A percentile compares a stretch with the other conserved stretches of the same genome.
These are phyloP conservation scores for Glossosoma conforme DNA, from an alignment of 1,140 invertebrate species.

Conservation along the genomic window DNA sequence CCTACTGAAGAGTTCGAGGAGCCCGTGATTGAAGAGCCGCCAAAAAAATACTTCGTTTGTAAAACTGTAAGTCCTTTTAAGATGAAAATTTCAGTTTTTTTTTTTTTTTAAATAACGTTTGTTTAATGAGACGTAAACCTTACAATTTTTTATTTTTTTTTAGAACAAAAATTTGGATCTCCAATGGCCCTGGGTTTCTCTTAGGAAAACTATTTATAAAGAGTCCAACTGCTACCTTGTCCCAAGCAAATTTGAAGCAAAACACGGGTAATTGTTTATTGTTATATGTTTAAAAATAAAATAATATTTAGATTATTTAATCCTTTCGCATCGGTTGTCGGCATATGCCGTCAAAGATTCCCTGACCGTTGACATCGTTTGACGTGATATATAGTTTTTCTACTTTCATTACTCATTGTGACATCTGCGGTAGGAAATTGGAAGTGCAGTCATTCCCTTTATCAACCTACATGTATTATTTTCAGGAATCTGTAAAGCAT, in stretches of 20 bases:
- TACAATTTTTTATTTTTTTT: slow-evolving; percentile 1
- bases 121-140: neutral
- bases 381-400: no score
- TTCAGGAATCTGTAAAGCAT: no score
- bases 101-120: slow-evolving; percentile 4
- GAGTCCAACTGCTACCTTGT: slow-evolving; percentile 41
- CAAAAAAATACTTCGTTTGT: slow-evolving; percentile 9
- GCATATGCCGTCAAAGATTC: no score
- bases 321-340: no score
- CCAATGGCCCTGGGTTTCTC: slow-evolving; percentile 40
- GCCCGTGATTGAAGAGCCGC: neutral
- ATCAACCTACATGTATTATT: no score
- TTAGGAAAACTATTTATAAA: slow-evolving; percentile 34
- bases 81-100: neutral
- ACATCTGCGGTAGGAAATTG: no score
- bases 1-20: neutral
- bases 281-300: neutral
- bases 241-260: slow-evolving; percentile 38
- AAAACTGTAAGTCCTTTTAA: slow-evolving; percentile 18
- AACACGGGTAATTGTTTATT: slow-evolving; percentile 33
- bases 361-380: no score
- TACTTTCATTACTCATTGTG: no score
- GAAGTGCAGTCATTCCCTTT: no score
- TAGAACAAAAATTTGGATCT: slow-evolving; percentile 34
- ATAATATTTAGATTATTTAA: no score